Percentiles rank a stretch among this genome's conserved stretches.
phyloP scores from a whole-genome alignment of 2,888 invertebrate genomes.

The Buathra laborator region DNA sequence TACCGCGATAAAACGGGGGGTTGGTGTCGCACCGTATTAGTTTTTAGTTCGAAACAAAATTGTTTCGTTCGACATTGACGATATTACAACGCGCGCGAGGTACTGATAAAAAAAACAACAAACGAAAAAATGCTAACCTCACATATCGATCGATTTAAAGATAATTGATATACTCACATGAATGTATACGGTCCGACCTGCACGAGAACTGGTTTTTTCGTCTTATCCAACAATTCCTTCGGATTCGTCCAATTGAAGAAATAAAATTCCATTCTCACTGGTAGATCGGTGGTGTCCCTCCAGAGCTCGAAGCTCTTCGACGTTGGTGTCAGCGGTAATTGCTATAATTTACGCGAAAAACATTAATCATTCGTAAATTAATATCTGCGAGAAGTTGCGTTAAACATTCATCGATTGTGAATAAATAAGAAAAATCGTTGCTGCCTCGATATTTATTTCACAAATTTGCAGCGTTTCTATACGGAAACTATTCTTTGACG shows the following conservation, averaged over 20 bases:
- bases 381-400: no score
- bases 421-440: no score
- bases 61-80: not conserved
- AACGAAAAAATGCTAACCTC: not conserved
- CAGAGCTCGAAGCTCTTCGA: conserved; percentile 90
- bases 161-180: conserved; percentile 77
- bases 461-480: no score
- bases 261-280: conserved; percentile 89
- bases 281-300: conserved; percentile 88
- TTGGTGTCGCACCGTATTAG: no score
- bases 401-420: no score
- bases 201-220: conserved; percentile 87
- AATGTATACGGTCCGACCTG: conserved; percentile 85
- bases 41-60: no score
- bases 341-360: conserved; percentile 83
- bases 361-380: not conserved
- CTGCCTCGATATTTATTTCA: no score
- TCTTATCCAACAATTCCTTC: conserved; percentile 86
- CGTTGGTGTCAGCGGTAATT: conserved; percentile 88
- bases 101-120: not conserved
- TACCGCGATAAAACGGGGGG: no score
- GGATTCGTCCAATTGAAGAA: conserved; percentile 94
- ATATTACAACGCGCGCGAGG: not conserved
- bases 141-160: not conserved
- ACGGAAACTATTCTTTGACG: no score